Conservation (phyloP, 2,888 invertebrate species). For the Caenorhabditis sp. region DNA sequence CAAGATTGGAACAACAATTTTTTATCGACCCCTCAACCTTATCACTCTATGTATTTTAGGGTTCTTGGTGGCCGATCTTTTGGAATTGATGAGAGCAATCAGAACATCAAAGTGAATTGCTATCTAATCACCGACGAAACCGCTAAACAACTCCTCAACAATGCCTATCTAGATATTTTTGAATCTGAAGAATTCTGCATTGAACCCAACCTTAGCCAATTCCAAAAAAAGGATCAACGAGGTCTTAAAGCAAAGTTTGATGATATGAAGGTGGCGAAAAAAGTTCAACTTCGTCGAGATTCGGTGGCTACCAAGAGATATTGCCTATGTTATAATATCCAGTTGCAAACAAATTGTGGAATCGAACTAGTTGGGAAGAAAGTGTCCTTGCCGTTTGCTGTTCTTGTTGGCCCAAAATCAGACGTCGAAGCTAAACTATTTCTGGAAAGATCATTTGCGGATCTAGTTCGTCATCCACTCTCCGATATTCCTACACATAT, state of each 20-base stretch:
- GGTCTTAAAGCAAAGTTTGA: conserved; percentile 68
- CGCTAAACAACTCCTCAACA: conserved; percentile 64
- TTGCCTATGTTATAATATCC: conserved; percentile 68
- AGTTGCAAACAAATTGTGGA: conserved; percentile 61
- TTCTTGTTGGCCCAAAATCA: conserved; percentile 68
- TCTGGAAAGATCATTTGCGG: conserved; percentile 68
- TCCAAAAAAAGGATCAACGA: conserved; percentile 56
- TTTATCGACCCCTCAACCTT: not conserved
- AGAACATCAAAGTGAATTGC: conserved; percentile 62
- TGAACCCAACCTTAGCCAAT: conserved; percentile 58
- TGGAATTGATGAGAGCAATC: conserved; percentile 59
- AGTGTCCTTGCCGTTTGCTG: conserved; percentile 70
- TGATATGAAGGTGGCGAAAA: conserved; percentile 70
- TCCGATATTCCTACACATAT: conserved; percentile 64
- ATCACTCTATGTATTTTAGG: conserved; percentile 18
- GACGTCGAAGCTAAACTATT: conserved; percentile 70
- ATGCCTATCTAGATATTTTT: conserved; percentile 68
- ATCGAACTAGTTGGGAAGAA: conserved; percentile 66
- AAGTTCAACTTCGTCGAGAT: conserved; percentile 68
- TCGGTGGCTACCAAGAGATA: conserved; percentile 67
- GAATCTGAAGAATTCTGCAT: conserved; percentile 69
- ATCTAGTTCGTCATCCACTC: conserved; percentile 66
- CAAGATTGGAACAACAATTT: no score
- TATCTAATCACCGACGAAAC: conserved; percentile 70
- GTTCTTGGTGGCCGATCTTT: conserved; percentile 69